phyloP scores from a whole-genome alignment of 2,888 invertebrate species.

The Craniophora ligustri region DNA sequence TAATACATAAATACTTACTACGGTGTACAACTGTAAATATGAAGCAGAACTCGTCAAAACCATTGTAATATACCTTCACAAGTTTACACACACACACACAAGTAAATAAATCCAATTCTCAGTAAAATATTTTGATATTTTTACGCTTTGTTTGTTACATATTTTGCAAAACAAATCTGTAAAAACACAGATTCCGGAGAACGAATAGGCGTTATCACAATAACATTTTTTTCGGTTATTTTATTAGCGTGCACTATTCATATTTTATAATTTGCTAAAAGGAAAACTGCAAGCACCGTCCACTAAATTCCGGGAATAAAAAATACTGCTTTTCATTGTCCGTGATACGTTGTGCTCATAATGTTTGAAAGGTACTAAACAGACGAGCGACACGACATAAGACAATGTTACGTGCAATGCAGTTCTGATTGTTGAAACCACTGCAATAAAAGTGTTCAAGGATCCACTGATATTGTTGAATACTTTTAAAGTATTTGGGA shows the following conservation, averaged over 20 bases:
- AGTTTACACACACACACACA: no score
- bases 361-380: constrained; percentile 4
- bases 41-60: no score
- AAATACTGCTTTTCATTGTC: constrained; percentile 35
- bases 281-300: constrained; percentile 34
- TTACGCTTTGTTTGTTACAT: neutral
- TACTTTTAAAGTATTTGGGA: no score
- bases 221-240: constrained; percentile 10
- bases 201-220: constrained; percentile 8
- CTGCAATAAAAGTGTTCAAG: no score
- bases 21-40: no score
- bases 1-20: no score
- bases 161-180: neutral
- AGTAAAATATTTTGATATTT: neutral
- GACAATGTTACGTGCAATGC: neutral
- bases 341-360: constrained; percentile 22
- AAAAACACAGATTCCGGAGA: neutral
- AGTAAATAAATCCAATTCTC: neutral
- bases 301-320: constrained; percentile 28
- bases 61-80: neutral
- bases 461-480: no score
- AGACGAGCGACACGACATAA: neutral
- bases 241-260: constrained; percentile 16
- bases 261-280: constrained; percentile 43
- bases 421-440: no score